phyloP scores from a whole-genome alignment of 2,113 vertebrate genomes.

The Apodemus sylvaticus region DNA sequence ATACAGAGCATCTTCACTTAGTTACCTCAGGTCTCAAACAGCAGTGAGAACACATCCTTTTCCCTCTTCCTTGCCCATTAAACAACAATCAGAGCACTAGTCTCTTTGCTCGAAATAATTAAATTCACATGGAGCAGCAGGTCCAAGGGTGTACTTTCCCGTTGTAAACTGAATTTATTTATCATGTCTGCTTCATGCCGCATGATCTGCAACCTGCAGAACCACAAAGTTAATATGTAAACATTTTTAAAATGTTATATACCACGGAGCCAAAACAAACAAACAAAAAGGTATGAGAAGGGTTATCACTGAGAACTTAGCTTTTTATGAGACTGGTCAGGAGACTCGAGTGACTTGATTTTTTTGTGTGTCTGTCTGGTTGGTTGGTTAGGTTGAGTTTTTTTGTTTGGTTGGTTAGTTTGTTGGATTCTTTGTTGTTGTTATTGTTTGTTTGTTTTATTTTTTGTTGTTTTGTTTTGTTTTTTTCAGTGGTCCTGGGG shows the following conservation, averaged over 20 bases:
- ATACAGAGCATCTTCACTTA: background rate
- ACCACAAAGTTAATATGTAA: conserved; percentile 26
- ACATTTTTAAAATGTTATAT: background rate
- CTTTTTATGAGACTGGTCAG: background rate
- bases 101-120: conserved; percentile 38
- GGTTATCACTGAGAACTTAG: conserved; percentile 3
- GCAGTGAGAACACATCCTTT: background rate
- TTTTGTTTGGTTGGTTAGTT: background rate
- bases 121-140: conserved; percentile 27
- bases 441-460: background rate
- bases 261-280: conserved; percentile 25
- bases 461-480: background rate
- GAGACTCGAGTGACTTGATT: background rate
- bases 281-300: background rate
- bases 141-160: conserved; percentile 15
- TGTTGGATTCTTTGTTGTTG: no score
- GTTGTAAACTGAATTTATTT: background rate
- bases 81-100: background rate
- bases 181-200: conserved; percentile 61
- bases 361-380: background rate
- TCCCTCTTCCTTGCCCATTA: background rate
- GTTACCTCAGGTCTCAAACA: background rate
- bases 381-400: background rate
- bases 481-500: background rate
- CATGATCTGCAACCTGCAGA: background rate